These are phyloP conservation scores for Apamea monoglypha DNA, from an alignment of 2,888 invertebrate genomes.

Conservation along the genomic window DNA sequence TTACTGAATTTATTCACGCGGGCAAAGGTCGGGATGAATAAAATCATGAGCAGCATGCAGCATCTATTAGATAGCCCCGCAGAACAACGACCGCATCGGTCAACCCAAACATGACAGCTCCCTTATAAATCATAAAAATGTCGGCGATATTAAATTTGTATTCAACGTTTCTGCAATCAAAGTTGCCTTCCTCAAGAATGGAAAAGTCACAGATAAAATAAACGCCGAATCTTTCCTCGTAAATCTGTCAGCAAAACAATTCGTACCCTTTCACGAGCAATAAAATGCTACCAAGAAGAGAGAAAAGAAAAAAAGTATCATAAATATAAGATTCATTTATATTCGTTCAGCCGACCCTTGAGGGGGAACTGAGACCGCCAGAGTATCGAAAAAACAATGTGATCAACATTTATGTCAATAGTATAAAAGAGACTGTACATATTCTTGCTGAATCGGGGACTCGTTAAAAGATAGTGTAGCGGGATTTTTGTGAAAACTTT, in stretches of 20 bases:
- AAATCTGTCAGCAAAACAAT: conserved; percentile 90
- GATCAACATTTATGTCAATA: conserved; percentile 70
- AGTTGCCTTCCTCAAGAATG: conserved; percentile 77
- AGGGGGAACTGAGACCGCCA: conserved; percentile 80
- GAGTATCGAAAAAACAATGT: conserved; percentile 76
- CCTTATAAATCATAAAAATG: conserved; percentile 71
- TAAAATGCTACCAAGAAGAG: conserved; percentile 89
- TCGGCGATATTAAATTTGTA: conserved; percentile 72
- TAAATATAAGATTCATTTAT: conserved; percentile 90
- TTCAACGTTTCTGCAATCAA: conserved; percentile 74
- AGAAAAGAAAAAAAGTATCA: conserved; percentile 88
- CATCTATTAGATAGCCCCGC: conserved; percentile 50
- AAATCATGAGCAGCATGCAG: conserved; percentile 40
- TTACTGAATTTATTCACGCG: not conserved
- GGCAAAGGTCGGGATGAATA: conserved; percentile 18
- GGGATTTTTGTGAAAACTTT: conserved; percentile 23
- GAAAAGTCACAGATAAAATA: conserved; percentile 86
- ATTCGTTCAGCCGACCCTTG: conserved; percentile 87
- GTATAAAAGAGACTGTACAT: conserved; percentile 58
- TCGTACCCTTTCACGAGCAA: conserved; percentile 90
- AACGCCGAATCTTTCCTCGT: conserved; percentile 89
- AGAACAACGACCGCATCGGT: conserved; percentile 52
- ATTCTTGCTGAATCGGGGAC: conserved; percentile 54
- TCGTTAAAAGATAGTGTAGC: conserved; percentile 48
- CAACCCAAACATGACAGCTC: conserved; percentile 55